These are phyloP conservation scores for Drosophila nannoptera DNA, from an alignment of 1,140 invertebrate species.

Conservation along the genomic window DNA sequence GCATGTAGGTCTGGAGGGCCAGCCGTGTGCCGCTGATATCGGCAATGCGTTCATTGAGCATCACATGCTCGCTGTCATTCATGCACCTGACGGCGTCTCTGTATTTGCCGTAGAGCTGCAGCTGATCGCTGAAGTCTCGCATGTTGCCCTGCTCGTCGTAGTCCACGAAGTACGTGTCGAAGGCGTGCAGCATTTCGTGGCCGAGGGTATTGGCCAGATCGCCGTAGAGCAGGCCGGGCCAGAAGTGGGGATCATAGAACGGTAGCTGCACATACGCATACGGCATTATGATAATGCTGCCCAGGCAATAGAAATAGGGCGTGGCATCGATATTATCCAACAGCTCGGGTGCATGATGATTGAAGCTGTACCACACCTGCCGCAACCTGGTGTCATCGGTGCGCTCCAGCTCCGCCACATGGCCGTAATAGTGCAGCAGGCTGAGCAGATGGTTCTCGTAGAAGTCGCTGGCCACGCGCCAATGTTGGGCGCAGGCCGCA, in stretches of 20 bases:
- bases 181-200: conserved; percentile 69
- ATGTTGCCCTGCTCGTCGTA: conserved; percentile 56
- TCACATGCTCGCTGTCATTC: conserved; percentile 39
- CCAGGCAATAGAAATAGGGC: conserved; percentile 67
- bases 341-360: conserved; percentile 60
- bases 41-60: conserved; percentile 55
- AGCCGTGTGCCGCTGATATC: conserved; percentile 70
- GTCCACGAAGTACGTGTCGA: conserved; percentile 62
- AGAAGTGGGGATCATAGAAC: conserved; percentile 58
- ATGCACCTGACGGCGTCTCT: conserved; percentile 38
- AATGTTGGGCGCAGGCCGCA: conserved; percentile 19
- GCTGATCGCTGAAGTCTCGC: conserved; percentile 53
- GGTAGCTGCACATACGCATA: conserved; percentile 67
- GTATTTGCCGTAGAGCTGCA: conserved; percentile 32
- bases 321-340: conserved; percentile 65
- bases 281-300: conserved; percentile 67
- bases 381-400: conserved; percentile 17
- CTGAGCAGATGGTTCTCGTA: conserved; percentile 60
- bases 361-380: conserved; percentile 62
- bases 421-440: conserved; percentile 43
- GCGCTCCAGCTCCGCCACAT: conserved; percentile 46
- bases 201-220: conserved; percentile 67
- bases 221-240: conserved; percentile 62
- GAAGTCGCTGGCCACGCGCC: conserved; percentile 47
- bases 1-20: conserved; percentile 55